Base-by-base conservation (phyloP, 2,888 invertebrate species). In the Drosophila melanocephala region DNA sequence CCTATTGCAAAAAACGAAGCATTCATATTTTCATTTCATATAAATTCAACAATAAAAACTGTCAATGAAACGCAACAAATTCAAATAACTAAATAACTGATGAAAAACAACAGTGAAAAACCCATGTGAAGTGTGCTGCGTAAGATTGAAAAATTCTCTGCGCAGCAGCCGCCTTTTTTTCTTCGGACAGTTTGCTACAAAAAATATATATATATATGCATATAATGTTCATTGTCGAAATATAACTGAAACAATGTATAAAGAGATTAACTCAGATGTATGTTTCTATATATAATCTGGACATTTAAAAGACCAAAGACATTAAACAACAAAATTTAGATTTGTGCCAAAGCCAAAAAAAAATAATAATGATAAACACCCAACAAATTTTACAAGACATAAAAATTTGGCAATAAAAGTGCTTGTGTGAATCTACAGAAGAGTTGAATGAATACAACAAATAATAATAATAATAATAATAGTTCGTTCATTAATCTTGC, bases 161-260 rank as follows among this genome's bases (percentile, higher is more conserved):
- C 86, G 89, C 86, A 87, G 86, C 86, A 87, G 89, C 86, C 86
- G 86, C 86, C 87, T 87, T 87, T 87, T 84, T 85, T 71, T 71
- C 69, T 58, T 52, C 67, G 67, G 70, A 65, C 68, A 70, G 70
- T 68, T 72, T 72, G 66, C 42, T 62, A 70, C 69, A 79, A 76
- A 68, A 63, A 61, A 75, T 71, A 65, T 22, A 61, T 52, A 75
- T 71, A 65, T 22, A 64, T 52, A 50, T 4, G 30, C 52, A 47
- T 16, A 9, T 3, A 47, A 51, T n/a, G 32, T 52, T 32, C 30
- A 32, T 32, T 16, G 16, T 30, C 28, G 52, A 47, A 55, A 53
- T 30, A 35, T 32, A 57, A 63, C 58, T 63, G 39, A 63, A 63
- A 61, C 16, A 10, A 52, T 30, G 22, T 51, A 39, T 47, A 42